A percentile compares a stretch with the other conserved stretches of the same genome.
Evolutionary conservation across 2,113 vertebrate species (phyloP).

Genomic region (Rhinolophus ferrumequinum): DNA sequence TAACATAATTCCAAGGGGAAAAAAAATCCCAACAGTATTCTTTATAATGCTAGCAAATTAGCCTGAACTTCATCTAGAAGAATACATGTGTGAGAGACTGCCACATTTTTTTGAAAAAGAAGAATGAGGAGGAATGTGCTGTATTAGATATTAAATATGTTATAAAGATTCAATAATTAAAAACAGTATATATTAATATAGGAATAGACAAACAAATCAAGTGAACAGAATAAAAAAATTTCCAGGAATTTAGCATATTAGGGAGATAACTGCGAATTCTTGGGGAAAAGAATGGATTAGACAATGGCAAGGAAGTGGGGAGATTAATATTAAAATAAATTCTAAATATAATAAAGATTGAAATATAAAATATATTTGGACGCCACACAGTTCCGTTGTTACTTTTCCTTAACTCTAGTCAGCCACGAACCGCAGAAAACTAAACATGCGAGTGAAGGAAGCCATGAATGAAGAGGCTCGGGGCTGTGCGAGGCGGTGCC

Average conservation of each 20-base stretch:
- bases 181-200: neutral
- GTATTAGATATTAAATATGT: neutral
- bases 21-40: neutral
- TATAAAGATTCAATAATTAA: slow-evolving; percentile 37
- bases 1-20: slow-evolving; percentile 15
- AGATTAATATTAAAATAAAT: slow-evolving; percentile 28
- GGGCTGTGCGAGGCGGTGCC: neutral
- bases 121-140: neutral
- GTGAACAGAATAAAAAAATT: neutral
- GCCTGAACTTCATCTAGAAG: slow-evolving; percentile 30
- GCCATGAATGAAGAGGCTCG: neutral
- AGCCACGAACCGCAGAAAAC: neutral
- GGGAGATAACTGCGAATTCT: neutral
- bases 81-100: neutral
- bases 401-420: neutral
- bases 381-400: neutral
- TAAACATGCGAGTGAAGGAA: neutral
- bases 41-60: slow-evolving; percentile 44
- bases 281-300: neutral
- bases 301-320: slow-evolving; percentile 24
- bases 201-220: neutral
- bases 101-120: slow-evolving; percentile 29
- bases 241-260: slow-evolving; percentile 20
- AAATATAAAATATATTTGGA: slow-evolving; percentile 17
- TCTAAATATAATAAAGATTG: slow-evolving; percentile 30